Conservation (phyloP, 2,113 vertebrate species). For the Hucho hucho region DNA sequence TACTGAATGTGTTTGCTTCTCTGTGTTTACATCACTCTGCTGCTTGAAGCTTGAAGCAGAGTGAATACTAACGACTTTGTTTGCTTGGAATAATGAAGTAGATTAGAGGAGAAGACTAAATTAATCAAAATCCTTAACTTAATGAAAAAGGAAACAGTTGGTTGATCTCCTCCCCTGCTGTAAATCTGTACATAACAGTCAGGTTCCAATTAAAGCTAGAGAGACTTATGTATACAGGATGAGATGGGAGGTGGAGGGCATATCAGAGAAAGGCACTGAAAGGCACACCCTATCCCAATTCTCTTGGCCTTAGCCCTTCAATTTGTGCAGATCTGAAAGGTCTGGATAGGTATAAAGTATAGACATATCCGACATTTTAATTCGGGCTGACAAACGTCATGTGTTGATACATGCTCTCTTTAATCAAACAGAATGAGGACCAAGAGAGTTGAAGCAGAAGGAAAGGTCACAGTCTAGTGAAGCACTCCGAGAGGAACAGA, state of each 20-base stretch:
- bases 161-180: neutral
- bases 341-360: too few relatives aligned
- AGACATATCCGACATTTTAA: too few relatives aligned
- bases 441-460: neutral
- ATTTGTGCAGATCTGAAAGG: too few relatives aligned
- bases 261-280: too few relatives aligned
- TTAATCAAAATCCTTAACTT: neutral
- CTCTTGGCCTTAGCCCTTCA: too few relatives aligned
- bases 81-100: conserved; percentile 40
- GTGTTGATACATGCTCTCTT: too few relatives aligned
- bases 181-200: neutral
- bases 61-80: conserved; percentile 25
- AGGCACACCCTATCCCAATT: too few relatives aligned
- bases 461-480: neutral
- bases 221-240: neutral
- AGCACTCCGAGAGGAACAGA: conserved; percentile 46
- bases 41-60: conserved; percentile 5
- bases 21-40: conserved; percentile 40
- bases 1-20: conserved; percentile 12
- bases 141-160: neutral
- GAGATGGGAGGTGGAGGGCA: too few relatives aligned
- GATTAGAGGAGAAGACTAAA: neutral
- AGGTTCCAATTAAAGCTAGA: too few relatives aligned
- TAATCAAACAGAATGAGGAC: too few relatives aligned
- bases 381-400: too few relatives aligned